Base-by-base conservation (phyloP, 2,888 invertebrate species). In the Tenthredo livida region DNA sequence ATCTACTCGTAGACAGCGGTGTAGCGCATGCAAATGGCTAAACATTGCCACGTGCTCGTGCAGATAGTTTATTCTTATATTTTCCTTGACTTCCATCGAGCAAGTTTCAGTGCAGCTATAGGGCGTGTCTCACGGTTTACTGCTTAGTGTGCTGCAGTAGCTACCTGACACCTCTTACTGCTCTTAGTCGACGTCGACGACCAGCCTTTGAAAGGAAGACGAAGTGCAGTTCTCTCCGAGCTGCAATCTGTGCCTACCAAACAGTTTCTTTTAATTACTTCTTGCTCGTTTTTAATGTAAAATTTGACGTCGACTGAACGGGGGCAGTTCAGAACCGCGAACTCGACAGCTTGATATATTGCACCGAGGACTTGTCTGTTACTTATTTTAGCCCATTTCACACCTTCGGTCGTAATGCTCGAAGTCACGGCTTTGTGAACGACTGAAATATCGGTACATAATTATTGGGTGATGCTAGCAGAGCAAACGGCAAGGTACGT, bases 31-130 rank as follows among this genome's bases (percentile, higher is more conserved):
- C 67, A 67, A 83, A 83, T 80, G 37, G 47, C 67, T 83, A 50
- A 83, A 83, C 43, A 83, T 70, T 47, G 83, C 67, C 83, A 83
- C 65, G 83, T 67, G 83, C 47, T 83, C 10, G 33, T 40, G 58
- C n/a, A 1, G n/a, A 29, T 21, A 43, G 21, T 73, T 73, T n/a
- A 73, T 43, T 43, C 33, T 33, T 67, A 67, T 67, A 67, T 67
- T 67, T 67, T 17, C 15, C 17, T 67, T 25, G 17, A 67, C 67
- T 67, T 4, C 15, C 4, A 67, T 21, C 21, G 43, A 73, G 25
- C 47, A 73, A 73, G 43, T 25, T 40, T 9, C 40, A 40, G 33
- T 33, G 33, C 25, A 58, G n/a, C 72, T 12, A 73, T 12, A 73
- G 73, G 73, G 73, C 73, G 73, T 73, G 50, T 33, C 77, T 77